phyloP scores from a whole-genome alignment of 2,113 vertebrate species.

The Amphilophus citrinellus region DNA sequence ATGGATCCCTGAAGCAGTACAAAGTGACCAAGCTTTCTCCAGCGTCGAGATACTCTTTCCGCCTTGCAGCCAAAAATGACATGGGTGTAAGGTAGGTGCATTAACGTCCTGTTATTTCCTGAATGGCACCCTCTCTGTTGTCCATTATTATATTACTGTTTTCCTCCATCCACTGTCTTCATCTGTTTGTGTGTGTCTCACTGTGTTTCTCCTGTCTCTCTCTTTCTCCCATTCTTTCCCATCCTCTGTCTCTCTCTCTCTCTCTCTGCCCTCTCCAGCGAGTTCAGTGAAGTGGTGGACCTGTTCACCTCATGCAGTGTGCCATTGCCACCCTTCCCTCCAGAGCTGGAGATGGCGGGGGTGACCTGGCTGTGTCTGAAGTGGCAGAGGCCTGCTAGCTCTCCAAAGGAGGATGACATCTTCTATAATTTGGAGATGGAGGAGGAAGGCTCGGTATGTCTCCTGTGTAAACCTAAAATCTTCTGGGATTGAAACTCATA shows the following conservation, averaged over 20 bases:
- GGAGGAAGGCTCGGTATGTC: conserved; percentile 93
- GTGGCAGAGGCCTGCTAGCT: conserved; percentile 93
- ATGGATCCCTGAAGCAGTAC: conserved; percentile 94
- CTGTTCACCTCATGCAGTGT: conserved; percentile 98
- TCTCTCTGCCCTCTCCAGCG: conserved; percentile 82
- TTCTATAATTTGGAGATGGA: conserved; percentile 97
- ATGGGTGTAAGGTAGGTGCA: conserved; percentile 90
- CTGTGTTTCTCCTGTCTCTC: conserved; percentile 48
- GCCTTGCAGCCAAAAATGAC: conserved; percentile 95
- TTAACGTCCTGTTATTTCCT: neutral
- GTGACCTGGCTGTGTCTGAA: conserved; percentile 93
- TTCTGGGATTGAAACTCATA: neutral
- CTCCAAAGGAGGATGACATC: conserved; percentile 95
- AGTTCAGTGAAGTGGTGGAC: conserved; percentile 94
- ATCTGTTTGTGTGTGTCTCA: conserved; percentile 55
- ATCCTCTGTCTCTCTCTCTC: conserved; percentile 19
- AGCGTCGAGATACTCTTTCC: conserved; percentile 95
- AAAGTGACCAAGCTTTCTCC: conserved; percentile 93
- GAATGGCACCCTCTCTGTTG: conserved; percentile 27
- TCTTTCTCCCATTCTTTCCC: conserved; percentile 34
- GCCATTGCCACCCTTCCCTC: conserved; percentile 91
- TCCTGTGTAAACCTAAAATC: neutral
- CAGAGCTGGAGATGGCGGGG: conserved; percentile 89
- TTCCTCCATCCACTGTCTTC: conserved; percentile 52
- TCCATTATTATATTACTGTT: conserved; percentile 55